Percentiles rank a stretch among this genome's conserved stretches.
Conservation (phyloP, 2,113 vertebrate genomes). For the Hemiscyllium ocellatum region DNA sequence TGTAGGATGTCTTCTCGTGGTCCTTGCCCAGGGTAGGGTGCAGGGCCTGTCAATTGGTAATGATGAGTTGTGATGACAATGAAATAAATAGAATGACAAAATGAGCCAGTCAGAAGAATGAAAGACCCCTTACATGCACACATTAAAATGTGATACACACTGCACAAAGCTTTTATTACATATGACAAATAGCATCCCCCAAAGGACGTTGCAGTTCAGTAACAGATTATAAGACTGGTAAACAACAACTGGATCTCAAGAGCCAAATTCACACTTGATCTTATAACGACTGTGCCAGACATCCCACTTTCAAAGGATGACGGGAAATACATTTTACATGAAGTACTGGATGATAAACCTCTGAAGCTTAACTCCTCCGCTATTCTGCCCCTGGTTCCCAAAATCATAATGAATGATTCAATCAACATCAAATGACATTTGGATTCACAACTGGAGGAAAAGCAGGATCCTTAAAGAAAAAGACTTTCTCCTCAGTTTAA, state of each 20-base stretch:
- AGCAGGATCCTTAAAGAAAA: background rate
- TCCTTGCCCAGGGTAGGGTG: background rate
- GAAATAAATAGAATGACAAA: background rate
- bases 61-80: background rate
- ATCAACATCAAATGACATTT: background rate
- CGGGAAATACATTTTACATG: background rate
- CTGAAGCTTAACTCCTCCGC: background rate
- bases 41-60: background rate
- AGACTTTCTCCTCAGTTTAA: background rate
- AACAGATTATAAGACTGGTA: background rate
- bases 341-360: background rate
- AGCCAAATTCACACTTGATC: background rate
- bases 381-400: background rate
- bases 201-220: background rate
- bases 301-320: background rate
- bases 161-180: background rate
- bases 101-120: background rate
- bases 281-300: background rate
- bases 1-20: background rate
- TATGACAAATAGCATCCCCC: background rate
- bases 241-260: constrained; percentile 19
- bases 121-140: background rate
- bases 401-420: background rate
- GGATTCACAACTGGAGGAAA: background rate
- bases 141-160: background rate